Conservation (phyloP, 2,113 vertebrate species). For the Hemiscyllium ocellatum region DNA sequence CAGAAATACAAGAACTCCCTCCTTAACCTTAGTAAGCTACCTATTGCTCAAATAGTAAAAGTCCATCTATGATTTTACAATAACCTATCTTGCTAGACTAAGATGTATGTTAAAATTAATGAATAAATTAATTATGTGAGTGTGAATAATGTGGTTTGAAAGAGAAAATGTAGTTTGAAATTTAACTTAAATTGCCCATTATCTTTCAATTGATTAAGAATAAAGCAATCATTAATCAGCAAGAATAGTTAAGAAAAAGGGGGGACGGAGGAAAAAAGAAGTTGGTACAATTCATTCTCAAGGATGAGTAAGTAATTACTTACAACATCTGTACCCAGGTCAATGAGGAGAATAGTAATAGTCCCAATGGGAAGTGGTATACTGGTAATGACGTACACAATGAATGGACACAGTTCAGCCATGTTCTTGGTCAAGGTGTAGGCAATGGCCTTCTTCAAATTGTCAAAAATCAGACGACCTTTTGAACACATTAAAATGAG, state of each 20-base stretch:
- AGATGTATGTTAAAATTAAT: background rate
- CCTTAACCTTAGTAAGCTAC: background rate
- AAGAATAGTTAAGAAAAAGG: background rate
- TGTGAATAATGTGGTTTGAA: background rate
- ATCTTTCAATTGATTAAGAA: background rate
- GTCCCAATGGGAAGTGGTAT: constrained; percentile 67
- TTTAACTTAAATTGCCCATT: background rate
- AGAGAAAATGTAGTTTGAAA: background rate
- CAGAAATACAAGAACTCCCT: background rate
- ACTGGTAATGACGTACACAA: constrained; percentile 64
- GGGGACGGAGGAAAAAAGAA: background rate
- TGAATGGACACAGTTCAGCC: constrained; percentile 67
- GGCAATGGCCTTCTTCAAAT: constrained; percentile 70
- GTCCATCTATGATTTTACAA: background rate
- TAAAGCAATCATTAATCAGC: background rate
- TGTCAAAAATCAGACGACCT: constrained; percentile 73
- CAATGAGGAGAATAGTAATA: constrained; percentile 71
- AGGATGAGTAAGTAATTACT: constrained; percentile 40
- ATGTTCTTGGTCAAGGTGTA: constrained; percentile 74
- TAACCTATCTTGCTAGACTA: background rate
- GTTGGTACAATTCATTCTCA: background rate
- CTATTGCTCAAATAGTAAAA: background rate
- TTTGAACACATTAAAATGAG: background rate
- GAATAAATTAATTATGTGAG: background rate
- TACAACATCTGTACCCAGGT: constrained; percentile 70